Evolutionary conservation across 2,797 vertebrate species (phyloP), one percentile per base, ranked within the genome.

Genomic region (Falco cherrug): DNA sequence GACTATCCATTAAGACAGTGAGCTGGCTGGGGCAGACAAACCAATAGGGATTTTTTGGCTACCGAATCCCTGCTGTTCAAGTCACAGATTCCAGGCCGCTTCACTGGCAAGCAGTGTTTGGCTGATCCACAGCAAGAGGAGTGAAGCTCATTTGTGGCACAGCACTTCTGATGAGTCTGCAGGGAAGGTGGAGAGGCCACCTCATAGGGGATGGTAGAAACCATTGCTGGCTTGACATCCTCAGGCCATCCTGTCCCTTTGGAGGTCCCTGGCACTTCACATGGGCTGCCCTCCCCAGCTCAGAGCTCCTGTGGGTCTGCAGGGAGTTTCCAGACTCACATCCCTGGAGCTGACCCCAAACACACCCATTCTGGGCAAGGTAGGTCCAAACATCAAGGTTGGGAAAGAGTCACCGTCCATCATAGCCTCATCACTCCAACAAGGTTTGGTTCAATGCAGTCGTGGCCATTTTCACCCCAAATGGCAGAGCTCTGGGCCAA

Each of bases 341-440:
- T 15, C n/a, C 15, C 5, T 0, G 6, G 31, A 67, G 24, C 54
- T 59, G 33, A 45, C 4, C 24, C 33, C 48, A 65, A 68, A 4
- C 33, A 47, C 25, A 28, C 6, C 3, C 5, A 1, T 11, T 13
- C 1, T 0, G 37, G 43, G 15, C n/a, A 33, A 69, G 13, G 10
- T 1, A 37, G 11, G 29, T 35, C 31, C 70, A 47, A 6, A 5
- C 1, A 1, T 3, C 0, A 0, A 8, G 2, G 24, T 0, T 61
- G 70, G 67, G n/a, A 56, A 75, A 20, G 45, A 39, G 31, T 37
- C 25, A 63, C 29, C 12, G 61, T 21, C 70, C 35, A 6, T 13
- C 35, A 21, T 0, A 51, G 63, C 28, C 50, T 68, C 2, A 24
- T 29, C 33, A 8, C 26, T 13, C 18, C 50, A 7, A 6, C 18